A percentile compares a stretch with the other conserved stretches of the same genome.
These are phyloP conservation scores for Eremophila alpestris DNA, from an alignment of 2,797 vertebrate genomes.

Conservation along the genomic window DNA sequence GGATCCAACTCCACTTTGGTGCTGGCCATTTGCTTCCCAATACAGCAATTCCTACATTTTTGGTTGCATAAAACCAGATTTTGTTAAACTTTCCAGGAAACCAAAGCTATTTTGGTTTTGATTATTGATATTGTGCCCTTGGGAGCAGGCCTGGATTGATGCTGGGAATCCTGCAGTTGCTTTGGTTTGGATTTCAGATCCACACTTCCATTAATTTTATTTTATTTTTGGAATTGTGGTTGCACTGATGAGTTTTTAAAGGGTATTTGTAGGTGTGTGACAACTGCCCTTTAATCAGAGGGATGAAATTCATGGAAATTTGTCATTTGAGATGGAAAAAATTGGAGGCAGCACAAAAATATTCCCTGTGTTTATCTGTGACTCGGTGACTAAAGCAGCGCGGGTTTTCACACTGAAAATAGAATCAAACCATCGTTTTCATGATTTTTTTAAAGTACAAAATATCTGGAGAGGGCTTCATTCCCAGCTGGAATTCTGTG, in stretches of 20 bases:
- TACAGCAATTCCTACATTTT: not conserved
- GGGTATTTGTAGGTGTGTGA: not conserved
- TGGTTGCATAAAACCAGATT: not conserved
- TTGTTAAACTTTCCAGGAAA: not conserved
- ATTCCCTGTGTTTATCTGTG: not conserved
- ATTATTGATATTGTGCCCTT: not conserved
- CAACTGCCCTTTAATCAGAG: not conserved
- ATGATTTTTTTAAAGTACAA: not conserved
- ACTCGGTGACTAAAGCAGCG: not conserved
- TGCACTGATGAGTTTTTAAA: not conserved
- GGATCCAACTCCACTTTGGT: not conserved
- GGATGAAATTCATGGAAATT: not conserved
- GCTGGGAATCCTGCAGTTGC: not conserved
- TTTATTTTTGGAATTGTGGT: not conserved
- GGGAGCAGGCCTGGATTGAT: not conserved
- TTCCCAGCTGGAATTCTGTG: not conserved
- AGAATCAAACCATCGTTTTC: not conserved
- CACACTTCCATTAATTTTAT: not conserved
- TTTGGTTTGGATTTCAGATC: not conserved
- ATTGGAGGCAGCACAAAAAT: not conserved
- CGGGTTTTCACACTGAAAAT: not conserved
- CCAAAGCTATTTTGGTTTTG: not conserved
- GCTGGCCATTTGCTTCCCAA: not conserved
- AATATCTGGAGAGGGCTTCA: not conserved
- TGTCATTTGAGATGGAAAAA: not conserved